Evolutionary conservation across 2,888 invertebrate species (phyloP).

Genomic region (Herminia tarsipennalis): DNA sequence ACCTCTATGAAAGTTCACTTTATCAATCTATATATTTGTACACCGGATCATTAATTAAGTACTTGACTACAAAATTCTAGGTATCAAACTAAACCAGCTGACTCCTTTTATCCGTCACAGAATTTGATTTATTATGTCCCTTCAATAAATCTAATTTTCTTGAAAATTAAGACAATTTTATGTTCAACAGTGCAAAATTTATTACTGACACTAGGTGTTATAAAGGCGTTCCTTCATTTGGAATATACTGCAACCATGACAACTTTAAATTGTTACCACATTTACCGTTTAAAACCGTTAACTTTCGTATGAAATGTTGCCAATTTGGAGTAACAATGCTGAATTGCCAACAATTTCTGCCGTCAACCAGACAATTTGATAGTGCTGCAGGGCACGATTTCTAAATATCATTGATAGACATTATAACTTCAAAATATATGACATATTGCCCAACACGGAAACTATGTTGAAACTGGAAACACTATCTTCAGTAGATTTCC

Average conservation of each 20-base stretch:
- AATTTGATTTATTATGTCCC: slow-evolving; percentile 14
- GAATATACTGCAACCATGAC: slow-evolving; percentile 1
- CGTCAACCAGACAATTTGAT: too few species aligned
- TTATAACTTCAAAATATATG: too few species aligned
- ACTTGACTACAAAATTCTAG: slow-evolving; percentile 5
- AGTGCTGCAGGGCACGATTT: too few species aligned
- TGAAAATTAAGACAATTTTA: slow-evolving; percentile 47
- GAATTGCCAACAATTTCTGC: too few species aligned
- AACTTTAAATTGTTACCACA: background rate
- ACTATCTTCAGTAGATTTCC: slow-evolving; percentile 3
- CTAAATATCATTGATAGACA: too few species aligned
- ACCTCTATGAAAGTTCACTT: background rate
- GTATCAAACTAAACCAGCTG: slow-evolving; percentile 6
- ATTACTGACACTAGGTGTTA: slow-evolving; percentile 49
- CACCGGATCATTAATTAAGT: slow-evolving; percentile 4
- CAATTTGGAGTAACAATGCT: too few species aligned
- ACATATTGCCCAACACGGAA: too few species aligned
- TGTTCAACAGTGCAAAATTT: slow-evolving; percentile 50
- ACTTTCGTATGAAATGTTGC: too few species aligned
- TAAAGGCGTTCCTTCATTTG: slow-evolving; percentile 44
- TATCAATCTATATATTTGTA: background rate
- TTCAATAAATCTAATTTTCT: slow-evolving; percentile 27
- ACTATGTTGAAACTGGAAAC: too few species aligned
- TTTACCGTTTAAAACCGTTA: too few species aligned
- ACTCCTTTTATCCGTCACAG: slow-evolving; percentile 9